Evolutionary conservation across 2,797 vertebrate genomes (phyloP), one percentile per base, ranked within the genome.

Genomic region (Alauda arvensis): DNA sequence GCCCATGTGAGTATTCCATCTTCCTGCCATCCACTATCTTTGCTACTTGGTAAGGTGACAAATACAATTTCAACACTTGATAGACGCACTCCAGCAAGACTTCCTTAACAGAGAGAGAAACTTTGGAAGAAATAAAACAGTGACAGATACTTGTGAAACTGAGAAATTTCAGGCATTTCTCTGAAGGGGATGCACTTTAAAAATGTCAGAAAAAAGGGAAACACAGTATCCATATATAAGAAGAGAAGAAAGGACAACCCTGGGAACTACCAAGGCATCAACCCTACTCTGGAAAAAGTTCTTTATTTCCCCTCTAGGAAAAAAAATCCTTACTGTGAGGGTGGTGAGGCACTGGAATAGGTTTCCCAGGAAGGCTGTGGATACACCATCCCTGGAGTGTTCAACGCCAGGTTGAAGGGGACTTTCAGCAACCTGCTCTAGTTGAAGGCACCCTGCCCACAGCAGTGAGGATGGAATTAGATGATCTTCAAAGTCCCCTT

Each of bases 241-340:
- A 60, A 19, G 12, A 6, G 31, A 60, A 60, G 21, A 66, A 46
- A 72, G 46, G 10, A 60, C 0, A 1, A 20, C 10, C 42, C 48
- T 61, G 26, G n/a, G n/a, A 80, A 29, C 8, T 15, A 48, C 19
- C 7, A 37, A 18, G 0, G 0, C 17, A 14, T 31, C 33, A 72
- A 51, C 4, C 4, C 4, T 34, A 10, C 25, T 34, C 12, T 18
- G 33, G 52, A 57, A 57, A 70, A 45, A 21, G 7, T 10, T 57
- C 15, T 46, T 46, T 46, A 18, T 59, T 59, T 45, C 13, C 19
- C 4, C 13, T 61, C 31, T 24, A 60, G 18, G 21, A 26, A 53
- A 52, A 52, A 61, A n/a, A 18, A 6, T 23, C 14, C 46, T 45
- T 46, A 17, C 20, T 18, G 3, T 48, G 18, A 48, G 26, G 16